Conservation (phyloP, 2,888 invertebrate species). For the Sycophila texana region DNA sequence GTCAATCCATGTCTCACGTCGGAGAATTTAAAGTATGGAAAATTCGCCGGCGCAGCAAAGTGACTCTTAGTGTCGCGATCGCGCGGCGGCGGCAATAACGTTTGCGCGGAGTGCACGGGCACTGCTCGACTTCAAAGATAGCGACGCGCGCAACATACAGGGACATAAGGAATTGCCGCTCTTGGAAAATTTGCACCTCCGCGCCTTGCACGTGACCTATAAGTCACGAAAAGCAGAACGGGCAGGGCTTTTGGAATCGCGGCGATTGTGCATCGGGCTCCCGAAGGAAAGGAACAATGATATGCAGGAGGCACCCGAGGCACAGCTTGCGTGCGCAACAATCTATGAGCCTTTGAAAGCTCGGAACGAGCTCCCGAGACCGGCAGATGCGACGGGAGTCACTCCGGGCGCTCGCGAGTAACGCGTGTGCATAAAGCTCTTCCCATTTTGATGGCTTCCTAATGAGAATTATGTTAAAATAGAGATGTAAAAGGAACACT, state of each 20-base stretch:
- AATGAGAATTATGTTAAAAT: conserved; percentile 31
- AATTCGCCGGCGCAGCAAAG: conserved; percentile 21
- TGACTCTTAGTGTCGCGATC: background rate
- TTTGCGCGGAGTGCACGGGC: conserved; percentile 12
- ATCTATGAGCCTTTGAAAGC: conserved; percentile 15
- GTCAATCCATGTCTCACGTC: background rate
- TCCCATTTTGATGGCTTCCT: conserved; percentile 6
- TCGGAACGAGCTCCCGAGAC: background rate
- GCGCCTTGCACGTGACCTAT: background rate
- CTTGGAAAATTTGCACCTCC: background rate
- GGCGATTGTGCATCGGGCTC: background rate
- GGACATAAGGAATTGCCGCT: conserved; percentile 11
- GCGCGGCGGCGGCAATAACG: conserved; percentile 17
- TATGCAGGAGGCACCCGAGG: background rate
- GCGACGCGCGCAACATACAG: background rate
- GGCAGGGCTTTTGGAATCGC: background rate
- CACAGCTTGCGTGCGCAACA: too few relatives aligned
- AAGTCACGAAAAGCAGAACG: background rate
- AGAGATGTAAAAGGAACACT: background rate
- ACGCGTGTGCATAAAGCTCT: conserved; percentile 1
- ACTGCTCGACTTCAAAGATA: conserved; percentile 27
- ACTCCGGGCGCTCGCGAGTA: background rate
- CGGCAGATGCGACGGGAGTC: background rate
- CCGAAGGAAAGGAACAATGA: background rate
- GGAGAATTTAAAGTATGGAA: conserved; percentile 8